Conservation (phyloP, 2,113 vertebrate genomes). For the Petrocephalus microphthalmus region DNA sequence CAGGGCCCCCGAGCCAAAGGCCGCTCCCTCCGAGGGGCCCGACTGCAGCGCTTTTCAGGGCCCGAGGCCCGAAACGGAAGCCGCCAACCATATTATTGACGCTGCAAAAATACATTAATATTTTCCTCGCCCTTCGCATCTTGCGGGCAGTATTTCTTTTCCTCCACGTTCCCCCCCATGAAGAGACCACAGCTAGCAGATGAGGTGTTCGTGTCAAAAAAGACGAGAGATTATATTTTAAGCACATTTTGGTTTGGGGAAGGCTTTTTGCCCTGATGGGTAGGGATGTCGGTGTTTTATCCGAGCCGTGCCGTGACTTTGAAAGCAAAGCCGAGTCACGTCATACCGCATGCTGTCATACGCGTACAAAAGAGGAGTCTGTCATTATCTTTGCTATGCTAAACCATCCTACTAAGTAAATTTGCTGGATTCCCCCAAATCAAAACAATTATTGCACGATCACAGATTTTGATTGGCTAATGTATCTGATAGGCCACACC, state of each 20-base stretch:
- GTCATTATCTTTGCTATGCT: slow-evolving; percentile 1
- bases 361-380: slow-evolving; percentile 26
- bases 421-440: background rate
- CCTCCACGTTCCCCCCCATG: background rate
- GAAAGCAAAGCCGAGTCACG: background rate
- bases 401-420: background rate
- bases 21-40: slow-evolving; percentile 11
- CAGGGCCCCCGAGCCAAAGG: background rate
- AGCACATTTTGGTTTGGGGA: slow-evolving; percentile 40
- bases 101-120: slow-evolving; percentile 40
- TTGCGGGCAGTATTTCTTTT: slow-evolving; percentile 28
- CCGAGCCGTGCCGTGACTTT: background rate
- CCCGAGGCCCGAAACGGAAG: slow-evolving; percentile 37
- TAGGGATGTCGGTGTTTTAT: background rate
- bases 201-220: slow-evolving; percentile 38
- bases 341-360: slow-evolving; percentile 32
- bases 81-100: slow-evolving; percentile 48
- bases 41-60: slow-evolving; percentile 12
- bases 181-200: slow-evolving; percentile 36
- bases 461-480: background rate
- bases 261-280: slow-evolving; percentile 28
- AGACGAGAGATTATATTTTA: slow-evolving; percentile 36
- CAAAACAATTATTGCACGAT: background rate
- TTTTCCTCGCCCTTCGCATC: slow-evolving; percentile 39
- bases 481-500: background rate